Conservation (phyloP, 2,888 invertebrate species). For the Gonocerus acuteangulatus region DNA sequence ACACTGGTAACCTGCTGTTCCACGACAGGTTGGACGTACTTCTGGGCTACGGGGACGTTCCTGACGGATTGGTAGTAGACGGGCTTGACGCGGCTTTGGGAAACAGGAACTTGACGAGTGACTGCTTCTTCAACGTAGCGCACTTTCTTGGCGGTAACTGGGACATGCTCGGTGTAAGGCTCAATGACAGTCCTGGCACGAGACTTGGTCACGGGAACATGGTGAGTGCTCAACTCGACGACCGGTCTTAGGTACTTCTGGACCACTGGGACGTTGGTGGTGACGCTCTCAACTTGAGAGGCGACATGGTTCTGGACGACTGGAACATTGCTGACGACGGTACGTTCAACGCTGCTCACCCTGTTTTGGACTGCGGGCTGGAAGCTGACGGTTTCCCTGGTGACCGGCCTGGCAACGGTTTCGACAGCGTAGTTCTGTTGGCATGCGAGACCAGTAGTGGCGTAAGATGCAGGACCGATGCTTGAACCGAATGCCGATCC, state of each 20-base stretch:
- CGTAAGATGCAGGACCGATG: no score
- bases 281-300: constrained; percentile 24
- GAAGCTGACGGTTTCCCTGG: background rate
- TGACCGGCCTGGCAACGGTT: background rate
- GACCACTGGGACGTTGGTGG: constrained; percentile 30
- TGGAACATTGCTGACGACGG: constrained; percentile 30
- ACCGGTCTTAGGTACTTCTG: constrained; percentile 27
- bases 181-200: constrained; percentile 29
- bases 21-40: constrained; percentile 26
- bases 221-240: constrained; percentile 29
- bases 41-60: constrained; percentile 29
- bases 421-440: background rate
- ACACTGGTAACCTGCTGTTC: constrained; percentile 26
- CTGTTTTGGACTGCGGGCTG: constrained; percentile 29
- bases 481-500: no score
- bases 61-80: constrained; percentile 25
- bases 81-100: constrained; percentile 25
- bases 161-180: constrained; percentile 34
- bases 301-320: constrained; percentile 26
- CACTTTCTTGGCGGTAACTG: constrained; percentile 27
- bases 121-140: constrained; percentile 28
- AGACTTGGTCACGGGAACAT: constrained; percentile 29
- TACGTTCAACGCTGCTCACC: constrained; percentile 27
- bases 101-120: constrained; percentile 27
- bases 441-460: background rate